Evolutionary conservation across 64 coral and sea anemone genomes (phyloP).

Genomic region (Anthopleura sola): DNA sequence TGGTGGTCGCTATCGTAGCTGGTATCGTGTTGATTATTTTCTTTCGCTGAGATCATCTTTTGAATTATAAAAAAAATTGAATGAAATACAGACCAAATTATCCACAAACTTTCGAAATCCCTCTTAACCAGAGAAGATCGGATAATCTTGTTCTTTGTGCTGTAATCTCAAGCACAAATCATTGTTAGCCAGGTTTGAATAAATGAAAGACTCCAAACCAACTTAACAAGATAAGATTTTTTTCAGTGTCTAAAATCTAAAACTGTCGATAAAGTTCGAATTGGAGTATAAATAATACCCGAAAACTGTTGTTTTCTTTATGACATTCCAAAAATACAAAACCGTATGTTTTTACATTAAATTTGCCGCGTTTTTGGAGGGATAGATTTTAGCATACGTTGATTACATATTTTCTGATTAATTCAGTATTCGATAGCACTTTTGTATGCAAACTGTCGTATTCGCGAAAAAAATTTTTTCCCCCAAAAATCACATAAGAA

Average conservation of each 20-base stretch:
- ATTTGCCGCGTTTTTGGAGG: not conserved
- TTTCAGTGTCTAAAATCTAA: not conserved
- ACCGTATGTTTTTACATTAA: not conserved
- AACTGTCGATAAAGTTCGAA: not conserved
- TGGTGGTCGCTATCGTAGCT: not conserved
- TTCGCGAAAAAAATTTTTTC: no score
- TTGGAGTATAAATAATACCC: not conserved
- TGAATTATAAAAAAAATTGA: not conserved
- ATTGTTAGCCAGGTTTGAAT: not conserved
- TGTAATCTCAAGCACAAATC: not conserved
- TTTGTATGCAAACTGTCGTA: no score
- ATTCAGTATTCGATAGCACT: no score
- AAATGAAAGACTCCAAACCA: not conserved
- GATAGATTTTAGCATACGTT: not conserved
- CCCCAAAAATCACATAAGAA: no score
- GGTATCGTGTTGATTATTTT: not conserved
- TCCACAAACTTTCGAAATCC: not conserved
- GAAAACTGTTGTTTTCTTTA: not conserved
- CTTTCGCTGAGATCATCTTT: not conserved
- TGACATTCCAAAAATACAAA: not conserved
- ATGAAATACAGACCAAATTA: not conserved
- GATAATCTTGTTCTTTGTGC: not conserved
- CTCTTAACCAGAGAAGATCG: not conserved
- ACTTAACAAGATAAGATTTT: not conserved
- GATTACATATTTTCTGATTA: not conserved